Conservation (phyloP, 2,797 vertebrate genomes). For the Eupleurogrammus muticus region DNA sequence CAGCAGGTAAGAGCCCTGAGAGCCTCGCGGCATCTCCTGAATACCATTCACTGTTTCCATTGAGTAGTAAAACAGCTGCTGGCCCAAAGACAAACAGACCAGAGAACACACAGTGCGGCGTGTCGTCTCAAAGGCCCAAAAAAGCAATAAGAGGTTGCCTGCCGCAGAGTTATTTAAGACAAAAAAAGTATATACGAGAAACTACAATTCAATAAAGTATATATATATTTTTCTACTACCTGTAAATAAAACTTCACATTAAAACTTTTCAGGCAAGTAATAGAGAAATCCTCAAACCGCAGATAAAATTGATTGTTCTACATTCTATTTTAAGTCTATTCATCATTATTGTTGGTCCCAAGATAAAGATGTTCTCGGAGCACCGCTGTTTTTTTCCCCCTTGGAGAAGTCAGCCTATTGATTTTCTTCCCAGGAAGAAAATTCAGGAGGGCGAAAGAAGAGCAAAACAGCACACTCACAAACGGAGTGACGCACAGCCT, state of each 20-base stretch:
- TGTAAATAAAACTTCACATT: neutral
- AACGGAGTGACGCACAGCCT: neutral
- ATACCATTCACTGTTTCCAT: constrained; percentile 58
- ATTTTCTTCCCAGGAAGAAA: constrained; percentile 2
- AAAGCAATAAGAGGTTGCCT: constrained; percentile 48
- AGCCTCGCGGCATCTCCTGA: constrained; percentile 49
- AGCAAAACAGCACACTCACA: constrained; percentile 8
- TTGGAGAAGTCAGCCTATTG: neutral
- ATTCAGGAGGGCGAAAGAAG: neutral
- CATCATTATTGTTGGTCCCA: constrained; percentile 16
- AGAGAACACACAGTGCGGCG: constrained; percentile 34
- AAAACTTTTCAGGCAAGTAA: constrained; percentile 20
- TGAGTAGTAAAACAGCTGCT: constrained; percentile 67
- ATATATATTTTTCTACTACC: constrained; percentile 18
- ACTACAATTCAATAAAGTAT: constrained; percentile 38
- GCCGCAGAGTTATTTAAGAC: constrained; percentile 35
- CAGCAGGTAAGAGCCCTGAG: constrained; percentile 48
- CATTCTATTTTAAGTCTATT: constrained; percentile 21
- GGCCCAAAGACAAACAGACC: constrained; percentile 40
- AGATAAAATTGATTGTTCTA: constrained; percentile 9
- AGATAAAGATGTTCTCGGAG: constrained; percentile 10
- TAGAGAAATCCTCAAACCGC: neutral
- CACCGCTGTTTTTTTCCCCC: neutral
- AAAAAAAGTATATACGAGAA: constrained; percentile 41
- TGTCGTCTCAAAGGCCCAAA: constrained; percentile 30